phyloP scores from a whole-genome alignment of 2,888 invertebrate species.

The Xanthorhoe spadicearia region DNA sequence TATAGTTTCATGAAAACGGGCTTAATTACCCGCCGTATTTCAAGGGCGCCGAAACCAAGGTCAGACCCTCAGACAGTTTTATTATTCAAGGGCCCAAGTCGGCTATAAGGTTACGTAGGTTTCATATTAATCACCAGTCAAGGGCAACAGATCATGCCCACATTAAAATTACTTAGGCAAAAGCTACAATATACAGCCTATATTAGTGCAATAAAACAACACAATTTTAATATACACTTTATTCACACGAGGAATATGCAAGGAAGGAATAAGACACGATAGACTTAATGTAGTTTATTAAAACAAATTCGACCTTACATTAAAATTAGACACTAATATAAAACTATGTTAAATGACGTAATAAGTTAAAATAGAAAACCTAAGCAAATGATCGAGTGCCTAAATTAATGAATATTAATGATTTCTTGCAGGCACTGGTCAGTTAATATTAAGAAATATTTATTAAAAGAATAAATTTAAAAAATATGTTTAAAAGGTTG shows the following conservation, averaged over 20 bases:
- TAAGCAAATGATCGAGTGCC: conserved; percentile 57
- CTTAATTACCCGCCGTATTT: conserved; percentile 29
- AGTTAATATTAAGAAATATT: conserved; percentile 49
- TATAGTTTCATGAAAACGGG: conserved; percentile 26
- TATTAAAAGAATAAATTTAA: conserved; percentile 41
- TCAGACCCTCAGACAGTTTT: conserved; percentile 31
- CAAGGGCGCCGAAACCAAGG: conserved; percentile 45
- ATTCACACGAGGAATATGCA: conserved; percentile 61
- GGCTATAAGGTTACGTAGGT: conserved; percentile 43
- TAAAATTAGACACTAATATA: conserved; percentile 59
- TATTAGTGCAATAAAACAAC: conserved; percentile 76
- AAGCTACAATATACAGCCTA: conserved; percentile 59
- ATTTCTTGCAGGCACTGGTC: conserved; percentile 81
- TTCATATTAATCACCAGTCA: conserved; percentile 44
- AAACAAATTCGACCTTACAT: conserved; percentile 50
- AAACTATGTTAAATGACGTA: conserved; percentile 58
- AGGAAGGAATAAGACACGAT: conserved; percentile 54
- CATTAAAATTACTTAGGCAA: conserved; percentile 40
- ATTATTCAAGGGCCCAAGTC: conserved; percentile 43
- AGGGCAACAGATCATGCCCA: conserved; percentile 42
- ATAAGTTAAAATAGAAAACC: conserved; percentile 58
- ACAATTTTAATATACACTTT: conserved; percentile 58
- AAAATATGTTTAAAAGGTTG: conserved; percentile 8
- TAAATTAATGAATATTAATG: conserved; percentile 76
- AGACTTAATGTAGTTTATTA: conserved; percentile 64